Evolutionary conservation across 2,888 invertebrate genomes (phyloP).

Genomic region (Conistra vaccinii): DNA sequence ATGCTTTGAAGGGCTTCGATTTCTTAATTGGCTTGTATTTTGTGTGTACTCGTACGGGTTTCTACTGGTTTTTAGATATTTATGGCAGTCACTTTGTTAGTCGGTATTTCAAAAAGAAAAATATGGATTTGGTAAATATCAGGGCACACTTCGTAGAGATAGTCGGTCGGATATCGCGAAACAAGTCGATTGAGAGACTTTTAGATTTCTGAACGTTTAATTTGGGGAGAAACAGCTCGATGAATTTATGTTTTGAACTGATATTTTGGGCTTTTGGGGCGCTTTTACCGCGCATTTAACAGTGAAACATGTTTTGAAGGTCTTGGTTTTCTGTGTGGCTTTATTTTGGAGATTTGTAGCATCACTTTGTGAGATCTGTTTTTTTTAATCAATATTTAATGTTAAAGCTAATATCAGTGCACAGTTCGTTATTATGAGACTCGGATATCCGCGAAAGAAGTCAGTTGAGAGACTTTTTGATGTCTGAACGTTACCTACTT

Average conservation of each 20-base stretch:
- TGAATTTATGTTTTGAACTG: conserved; percentile 8
- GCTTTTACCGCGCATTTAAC: neutral
- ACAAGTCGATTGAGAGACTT: conserved; percentile 37
- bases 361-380: neutral
- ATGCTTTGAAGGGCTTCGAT: neutral
- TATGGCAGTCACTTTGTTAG: neutral
- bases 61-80: neutral
- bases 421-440: conserved; percentile 57
- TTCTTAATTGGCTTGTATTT: neutral
- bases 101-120: neutral
- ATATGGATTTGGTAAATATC: conserved; percentile 74
- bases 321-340: neutral
- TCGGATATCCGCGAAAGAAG: conserved; percentile 52
- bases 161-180: conserved; percentile 51
- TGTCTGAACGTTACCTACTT: conserved; percentile 16
- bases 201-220: conserved; percentile 21
- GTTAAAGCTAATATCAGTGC: conserved; percentile 63
- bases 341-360: neutral
- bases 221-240: conserved; percentile 11
- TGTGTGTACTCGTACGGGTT: neutral
- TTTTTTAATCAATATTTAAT: neutral
- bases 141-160: conserved; percentile 60
- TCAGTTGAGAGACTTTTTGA: conserved; percentile 21
- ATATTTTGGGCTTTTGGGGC: neutral
- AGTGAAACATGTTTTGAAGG: neutral